Evolutionary conservation across 92 coral and sea anemone species (phyloP).

Genomic region (Epizoanthus fatuus): DNA sequence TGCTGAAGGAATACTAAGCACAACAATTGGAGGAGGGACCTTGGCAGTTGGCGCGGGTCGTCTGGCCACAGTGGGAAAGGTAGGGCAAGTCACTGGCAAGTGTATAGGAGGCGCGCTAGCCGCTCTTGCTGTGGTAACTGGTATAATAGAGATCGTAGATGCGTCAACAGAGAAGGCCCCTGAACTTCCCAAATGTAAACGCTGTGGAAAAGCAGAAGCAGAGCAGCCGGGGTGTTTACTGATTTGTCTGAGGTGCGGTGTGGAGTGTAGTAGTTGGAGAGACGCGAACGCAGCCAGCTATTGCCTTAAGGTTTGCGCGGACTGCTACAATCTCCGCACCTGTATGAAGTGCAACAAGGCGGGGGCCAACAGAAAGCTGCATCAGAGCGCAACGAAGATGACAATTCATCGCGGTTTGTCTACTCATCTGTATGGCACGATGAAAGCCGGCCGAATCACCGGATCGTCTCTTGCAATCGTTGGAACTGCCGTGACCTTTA

Average conservation of each 20-base stretch:
- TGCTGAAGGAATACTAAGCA: conserved; percentile 24
- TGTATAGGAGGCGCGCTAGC: conserved; percentile 34
- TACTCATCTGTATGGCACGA: conserved; percentile 25
- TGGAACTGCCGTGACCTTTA: conserved; percentile 21
- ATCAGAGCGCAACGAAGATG: conserved; percentile 14
- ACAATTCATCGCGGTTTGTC: conserved; percentile 30
- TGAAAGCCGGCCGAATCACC: conserved; percentile 13
- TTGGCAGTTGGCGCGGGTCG: conserved; percentile 37
- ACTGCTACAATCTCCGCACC: conserved; percentile 18
- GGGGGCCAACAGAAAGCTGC: conserved; percentile 20
- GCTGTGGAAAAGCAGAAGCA: conserved; percentile 18
- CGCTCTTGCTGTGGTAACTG: conserved; percentile 16
- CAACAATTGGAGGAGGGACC: conserved; percentile 35
- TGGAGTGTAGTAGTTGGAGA: conserved; percentile 18
- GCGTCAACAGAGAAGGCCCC: conserved; percentile 38
- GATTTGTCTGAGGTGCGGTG: conserved; percentile 44
- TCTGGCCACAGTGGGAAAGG: conserved; percentile 26
- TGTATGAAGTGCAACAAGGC: conserved; percentile 44
- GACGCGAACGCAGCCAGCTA: conserved; percentile 18
- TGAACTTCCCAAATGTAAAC: conserved; percentile 29
- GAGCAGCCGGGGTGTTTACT: conserved; percentile 30
- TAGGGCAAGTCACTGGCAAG: conserved; percentile 31
- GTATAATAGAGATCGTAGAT: conserved; percentile 32
- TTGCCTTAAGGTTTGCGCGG: conserved; percentile 24
- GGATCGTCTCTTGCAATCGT: conserved; percentile 31